These are phyloP conservation scores for Axis porcinus DNA, from an alignment of 2,113 vertebrate genomes.

Conservation along the genomic window DNA sequence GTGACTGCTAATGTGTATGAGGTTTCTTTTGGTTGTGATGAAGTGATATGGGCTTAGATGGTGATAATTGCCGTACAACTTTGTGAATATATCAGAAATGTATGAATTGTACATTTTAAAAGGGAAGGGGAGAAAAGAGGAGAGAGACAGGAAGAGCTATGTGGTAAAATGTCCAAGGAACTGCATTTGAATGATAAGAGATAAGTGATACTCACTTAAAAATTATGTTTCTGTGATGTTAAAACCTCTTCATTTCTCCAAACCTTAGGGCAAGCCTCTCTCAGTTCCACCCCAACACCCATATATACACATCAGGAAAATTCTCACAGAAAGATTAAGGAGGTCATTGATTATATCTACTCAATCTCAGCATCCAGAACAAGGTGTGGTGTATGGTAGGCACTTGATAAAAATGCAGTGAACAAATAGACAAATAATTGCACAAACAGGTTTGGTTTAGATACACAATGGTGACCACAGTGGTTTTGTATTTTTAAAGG, in stretches of 20 bases:
- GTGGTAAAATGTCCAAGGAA: neutral
- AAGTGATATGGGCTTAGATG: neutral
- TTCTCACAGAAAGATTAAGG: neutral
- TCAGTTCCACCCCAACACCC: neutral
- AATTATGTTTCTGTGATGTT: neutral
- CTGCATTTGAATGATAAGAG: neutral
- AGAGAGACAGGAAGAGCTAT: neutral
- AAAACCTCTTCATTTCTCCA: neutral
- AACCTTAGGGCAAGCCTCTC: neutral
- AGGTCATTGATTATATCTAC: neutral
- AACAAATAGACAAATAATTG: neutral
- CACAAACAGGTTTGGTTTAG: neutral
- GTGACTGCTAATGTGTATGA: neutral
- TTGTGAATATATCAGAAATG: neutral
- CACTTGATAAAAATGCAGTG: neutral
- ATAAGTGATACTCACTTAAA: neutral
- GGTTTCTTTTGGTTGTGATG: neutral
- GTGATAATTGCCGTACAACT: neutral
- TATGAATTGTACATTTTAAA: neutral
- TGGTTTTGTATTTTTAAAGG: neutral
- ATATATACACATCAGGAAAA: neutral
- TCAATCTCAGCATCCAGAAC: neutral
- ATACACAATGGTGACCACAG: neutral
- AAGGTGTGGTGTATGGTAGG: neutral
- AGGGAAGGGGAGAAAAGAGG: neutral